Base-by-base conservation (phyloP, 2,888 invertebrate genomes). In the Archaeoteleia sp. region DNA sequence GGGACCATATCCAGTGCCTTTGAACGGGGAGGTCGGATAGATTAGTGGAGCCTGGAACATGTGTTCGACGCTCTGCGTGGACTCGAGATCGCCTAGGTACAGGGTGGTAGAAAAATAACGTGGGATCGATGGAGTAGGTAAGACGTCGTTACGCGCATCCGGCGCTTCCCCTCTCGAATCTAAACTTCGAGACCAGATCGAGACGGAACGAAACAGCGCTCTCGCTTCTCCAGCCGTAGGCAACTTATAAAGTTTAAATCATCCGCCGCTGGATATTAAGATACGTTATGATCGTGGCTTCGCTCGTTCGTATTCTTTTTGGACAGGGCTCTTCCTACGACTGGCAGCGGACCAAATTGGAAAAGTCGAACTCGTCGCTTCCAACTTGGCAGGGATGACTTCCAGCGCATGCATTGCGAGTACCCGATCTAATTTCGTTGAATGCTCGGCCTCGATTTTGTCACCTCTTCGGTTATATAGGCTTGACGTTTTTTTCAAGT, bases 61-160 rank as follows among this genome's bases (percentile, higher is more conserved):
- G 81, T 85, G 85, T 85, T 84, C 82, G 76, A 79, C 74, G 76
- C 66, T 74, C 74, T 57, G 71, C 71, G 69, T 61, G 74, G 70
- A 67, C 73, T 62, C 48, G 67, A 60, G 67, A 70, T 68, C 66
- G 63, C 53, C 61, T 60, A 65, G 35, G 68, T 63, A 46, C 35
- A 67, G 77, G 79, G 76, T 77, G 76, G 81, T 61, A 76, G 78
- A 82, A 84, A 85, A 84, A 84, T 82, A 82, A 81, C 74, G 68
- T 66, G 67, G 66, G 65, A 65, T 71, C 77, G 77, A 82, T 79
- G 78, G 79, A 82, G 82, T 83, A 82, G 76, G 82, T 83, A 85
- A 85, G 85, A 85, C 79, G 82, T 82, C 84, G 84, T 85, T 85
- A 79, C 62, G 78, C 67, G 74, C 85, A 85, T 83, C 81, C 81